phyloP scores from a whole-genome alignment of 1,140 invertebrate genomes.

The Nasonia vitripennis region DNA sequence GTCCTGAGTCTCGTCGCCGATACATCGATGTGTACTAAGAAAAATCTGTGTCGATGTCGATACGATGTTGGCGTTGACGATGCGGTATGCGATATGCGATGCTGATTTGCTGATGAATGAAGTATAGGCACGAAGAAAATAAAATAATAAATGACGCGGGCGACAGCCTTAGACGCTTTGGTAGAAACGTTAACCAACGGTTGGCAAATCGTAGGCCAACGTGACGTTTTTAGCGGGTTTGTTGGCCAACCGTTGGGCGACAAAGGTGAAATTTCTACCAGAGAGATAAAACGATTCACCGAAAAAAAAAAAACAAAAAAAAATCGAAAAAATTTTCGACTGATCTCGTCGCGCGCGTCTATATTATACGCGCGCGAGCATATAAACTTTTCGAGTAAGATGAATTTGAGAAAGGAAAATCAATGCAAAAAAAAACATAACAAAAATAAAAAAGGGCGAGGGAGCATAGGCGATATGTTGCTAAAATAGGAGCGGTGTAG shows the following conservation, averaged over 20 bases:
- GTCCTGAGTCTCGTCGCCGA: conserved; percentile 23
- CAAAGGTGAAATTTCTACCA: too few relatives aligned
- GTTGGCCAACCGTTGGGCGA: too few relatives aligned
- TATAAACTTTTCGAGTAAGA: background rate
- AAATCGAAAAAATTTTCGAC: conserved; percentile 24
- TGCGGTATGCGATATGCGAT: background rate
- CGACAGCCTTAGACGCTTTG: too few relatives aligned
- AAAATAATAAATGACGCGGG: background rate
- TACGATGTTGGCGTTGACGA: background rate
- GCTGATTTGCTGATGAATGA: conserved; percentile 1
- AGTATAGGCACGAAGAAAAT: background rate
- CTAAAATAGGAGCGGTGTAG: background rate
- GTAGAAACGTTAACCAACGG: too few relatives aligned
- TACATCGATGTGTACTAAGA: background rate
- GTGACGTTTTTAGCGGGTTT: too few relatives aligned
- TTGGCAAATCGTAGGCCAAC: too few relatives aligned
- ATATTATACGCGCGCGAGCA: background rate
- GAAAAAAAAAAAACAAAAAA: background rate
- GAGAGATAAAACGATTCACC: too few relatives aligned
- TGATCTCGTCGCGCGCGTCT: conserved; percentile 30
- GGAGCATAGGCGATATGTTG: background rate
- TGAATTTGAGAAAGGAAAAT: background rate
- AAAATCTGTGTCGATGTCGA: background rate
- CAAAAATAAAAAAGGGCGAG: too few relatives aligned
- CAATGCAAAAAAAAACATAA: too few relatives aligned